Conservation (phyloP, 23 tunicate species). For the Botrylloides violaceus region DNA sequence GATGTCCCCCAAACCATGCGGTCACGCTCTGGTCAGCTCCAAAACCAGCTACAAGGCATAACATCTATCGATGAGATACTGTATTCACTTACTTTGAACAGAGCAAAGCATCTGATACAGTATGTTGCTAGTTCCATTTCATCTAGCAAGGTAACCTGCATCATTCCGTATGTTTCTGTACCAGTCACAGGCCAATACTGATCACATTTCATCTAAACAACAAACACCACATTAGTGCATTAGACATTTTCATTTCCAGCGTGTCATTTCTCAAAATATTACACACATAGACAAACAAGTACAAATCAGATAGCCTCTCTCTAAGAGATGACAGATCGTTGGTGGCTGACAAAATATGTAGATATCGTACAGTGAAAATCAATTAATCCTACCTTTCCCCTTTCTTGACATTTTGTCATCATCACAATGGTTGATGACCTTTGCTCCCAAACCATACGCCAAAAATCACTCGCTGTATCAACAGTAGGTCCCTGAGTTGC, state of each 20-base stretch:
- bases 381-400: conserved; percentile 53
- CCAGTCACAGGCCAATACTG: conserved; percentile 78
- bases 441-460: conserved; percentile 99
- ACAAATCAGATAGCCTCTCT: too few species aligned
- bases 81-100: conserved; percentile 35
- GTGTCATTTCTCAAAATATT: too few species aligned
- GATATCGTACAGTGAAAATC: too few species aligned
- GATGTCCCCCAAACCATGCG: too few species aligned
- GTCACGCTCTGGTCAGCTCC: too few species aligned
- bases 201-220: conserved; percentile 75
- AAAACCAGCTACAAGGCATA: too few species aligned
- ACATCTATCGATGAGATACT: background rate
- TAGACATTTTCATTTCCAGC: too few species aligned
- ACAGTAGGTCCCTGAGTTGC: conserved; percentile 88
- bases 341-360: too few species aligned
- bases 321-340: too few species aligned
- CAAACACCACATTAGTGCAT: too few species aligned
- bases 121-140: conserved; percentile 87
- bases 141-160: conserved; percentile 55
- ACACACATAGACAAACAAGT: too few species aligned
- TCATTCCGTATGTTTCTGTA: conserved; percentile 58
- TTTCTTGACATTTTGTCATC: conserved; percentile 92
- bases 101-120: conserved; percentile 44
- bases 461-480: conserved; percentile 75
- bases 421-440: conserved; percentile 55